Base-by-base conservation (phyloP, 2,888 invertebrate species). In the Sphinx pinastri region DNA sequence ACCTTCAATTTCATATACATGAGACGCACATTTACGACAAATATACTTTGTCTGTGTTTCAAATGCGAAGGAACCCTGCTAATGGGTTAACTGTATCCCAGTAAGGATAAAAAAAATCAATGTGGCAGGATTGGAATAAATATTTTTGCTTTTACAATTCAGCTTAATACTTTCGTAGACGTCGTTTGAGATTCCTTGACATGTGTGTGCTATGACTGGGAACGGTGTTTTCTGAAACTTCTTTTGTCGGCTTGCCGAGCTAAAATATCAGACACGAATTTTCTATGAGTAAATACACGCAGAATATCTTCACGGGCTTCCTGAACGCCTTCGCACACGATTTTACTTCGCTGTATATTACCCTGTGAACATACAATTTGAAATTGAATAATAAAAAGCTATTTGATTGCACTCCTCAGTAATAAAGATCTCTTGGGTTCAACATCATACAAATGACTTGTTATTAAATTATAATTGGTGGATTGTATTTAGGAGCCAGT, bases 311-410 rank as follows among this genome's bases (percentile, higher is more conserved):
- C 95, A 79, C 97, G 96, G 0, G 98, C 98, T 86, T 99, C 99
- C 74, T 96, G 95, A 90, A 99, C 96, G 74, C 98, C 98, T 85
- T 99, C 99, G 75, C 97, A 97, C 59, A 99, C 97, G 74, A 99
- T 97, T 94, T 97, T 98, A 88, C 98, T 98, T 69, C 99, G 95
- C 92, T 99, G 99, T 88, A 98, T 97, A 90, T 99, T 99, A 68
- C 98, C 99, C 97, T 99, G 94, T 38, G 74, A 74, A 54, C 19
- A 52, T 72, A 67, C 10, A 49, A 11, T 55, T 55, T 13, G 38
- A 4, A 4, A 38, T 38, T 16, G 57, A 68, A 55, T 16, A 68
- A 14, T 51, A 6, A 38, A 38, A 38, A 2, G 6, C 38, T 38
- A 38, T 38, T n/a, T n/a, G n/a, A n/a, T 2, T 38, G 38, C 38